Percentiles rank a stretch among this genome's conserved stretches.
These are phyloP conservation scores for Epinephelus coioides DNA, from an alignment of 2,797 vertebrate genomes.

Conservation along the genomic window DNA sequence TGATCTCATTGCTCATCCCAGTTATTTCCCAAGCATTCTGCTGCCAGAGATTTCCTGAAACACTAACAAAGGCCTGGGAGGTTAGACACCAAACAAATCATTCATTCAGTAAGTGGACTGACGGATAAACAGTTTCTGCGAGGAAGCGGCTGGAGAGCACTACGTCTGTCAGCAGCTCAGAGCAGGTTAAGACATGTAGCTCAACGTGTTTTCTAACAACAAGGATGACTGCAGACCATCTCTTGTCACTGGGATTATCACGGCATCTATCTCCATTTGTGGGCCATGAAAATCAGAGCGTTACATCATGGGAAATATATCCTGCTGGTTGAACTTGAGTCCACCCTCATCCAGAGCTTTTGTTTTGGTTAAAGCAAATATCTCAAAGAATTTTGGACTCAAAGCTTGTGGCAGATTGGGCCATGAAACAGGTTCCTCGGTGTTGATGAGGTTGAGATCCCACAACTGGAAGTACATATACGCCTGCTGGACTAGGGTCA, in stretches of 20 bases:
- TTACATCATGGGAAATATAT: slow-evolving; percentile 59
- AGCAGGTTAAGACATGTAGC: slow-evolving; percentile 8
- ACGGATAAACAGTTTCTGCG: slow-evolving; percentile 60
- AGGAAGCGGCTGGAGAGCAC: slow-evolving; percentile 34
- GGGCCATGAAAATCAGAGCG: not conserved
- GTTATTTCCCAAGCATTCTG: slow-evolving; percentile 49
- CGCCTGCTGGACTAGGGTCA: slow-evolving; percentile 16
- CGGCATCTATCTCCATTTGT: slow-evolving; percentile 16
- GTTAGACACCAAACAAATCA: slow-evolving; percentile 66
- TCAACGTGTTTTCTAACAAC: slow-evolving; percentile 6
- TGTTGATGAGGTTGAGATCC: slow-evolving; percentile 41
- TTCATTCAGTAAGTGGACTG: slow-evolving; percentile 41
- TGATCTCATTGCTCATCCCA: slow-evolving; percentile 74
- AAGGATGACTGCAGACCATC: not conserved
- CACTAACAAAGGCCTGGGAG: slow-evolving; percentile 73
- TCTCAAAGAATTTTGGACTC: slow-evolving; percentile 20
- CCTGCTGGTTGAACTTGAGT: slow-evolving; percentile 25
- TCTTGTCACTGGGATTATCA: slow-evolving; percentile 54
- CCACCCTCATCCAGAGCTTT: slow-evolving; percentile 7
- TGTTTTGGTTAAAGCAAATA: slow-evolving; percentile 44
- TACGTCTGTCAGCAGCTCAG: not conserved
- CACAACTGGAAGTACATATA: slow-evolving; percentile 35
- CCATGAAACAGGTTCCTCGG: slow-evolving; percentile 19
- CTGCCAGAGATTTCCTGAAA: slow-evolving; percentile 67
- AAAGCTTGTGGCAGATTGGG: slow-evolving; percentile 20